phyloP scores from a whole-genome alignment of 2,113 vertebrate genomes.

The Lipotes vexillifer region DNA sequence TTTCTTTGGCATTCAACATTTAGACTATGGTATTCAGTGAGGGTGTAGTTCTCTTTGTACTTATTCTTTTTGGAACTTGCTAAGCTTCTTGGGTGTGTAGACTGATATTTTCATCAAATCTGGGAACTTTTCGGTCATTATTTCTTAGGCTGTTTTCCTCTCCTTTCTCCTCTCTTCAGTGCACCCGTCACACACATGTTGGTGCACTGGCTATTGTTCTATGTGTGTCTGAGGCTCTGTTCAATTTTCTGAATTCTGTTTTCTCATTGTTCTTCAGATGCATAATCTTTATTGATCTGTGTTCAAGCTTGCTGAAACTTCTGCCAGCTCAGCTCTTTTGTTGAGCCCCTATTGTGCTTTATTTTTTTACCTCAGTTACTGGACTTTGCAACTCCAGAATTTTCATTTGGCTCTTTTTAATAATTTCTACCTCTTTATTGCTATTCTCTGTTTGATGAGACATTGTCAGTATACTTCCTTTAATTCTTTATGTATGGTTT shows the following conservation, averaged over 20 bases:
- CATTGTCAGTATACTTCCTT: background rate
- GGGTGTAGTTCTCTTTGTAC: background rate
- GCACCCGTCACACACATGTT: fast-evolving
- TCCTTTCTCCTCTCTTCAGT: background rate
- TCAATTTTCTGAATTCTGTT: background rate
- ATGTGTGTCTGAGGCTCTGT: background rate
- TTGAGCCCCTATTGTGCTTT: background rate
- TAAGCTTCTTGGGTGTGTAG: background rate
- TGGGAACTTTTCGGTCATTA: background rate
- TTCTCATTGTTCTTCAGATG: background rate
- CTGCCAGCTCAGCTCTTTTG: background rate
- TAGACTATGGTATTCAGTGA: background rate
- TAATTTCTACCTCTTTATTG: background rate
- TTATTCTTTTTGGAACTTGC: background rate
- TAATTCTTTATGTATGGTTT: background rate
- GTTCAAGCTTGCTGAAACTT: background rate
- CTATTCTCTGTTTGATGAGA: background rate
- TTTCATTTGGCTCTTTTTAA: background rate
- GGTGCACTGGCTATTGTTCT: no score
- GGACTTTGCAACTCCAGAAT: background rate
- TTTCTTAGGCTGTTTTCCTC: no score
- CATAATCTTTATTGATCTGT: background rate
- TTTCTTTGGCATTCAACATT: background rate
- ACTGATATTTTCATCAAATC: background rate
- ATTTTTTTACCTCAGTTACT: background rate